phyloP scores from a whole-genome alignment of 2,113 vertebrate genomes.

The Paracanthobrama guichenoti region DNA sequence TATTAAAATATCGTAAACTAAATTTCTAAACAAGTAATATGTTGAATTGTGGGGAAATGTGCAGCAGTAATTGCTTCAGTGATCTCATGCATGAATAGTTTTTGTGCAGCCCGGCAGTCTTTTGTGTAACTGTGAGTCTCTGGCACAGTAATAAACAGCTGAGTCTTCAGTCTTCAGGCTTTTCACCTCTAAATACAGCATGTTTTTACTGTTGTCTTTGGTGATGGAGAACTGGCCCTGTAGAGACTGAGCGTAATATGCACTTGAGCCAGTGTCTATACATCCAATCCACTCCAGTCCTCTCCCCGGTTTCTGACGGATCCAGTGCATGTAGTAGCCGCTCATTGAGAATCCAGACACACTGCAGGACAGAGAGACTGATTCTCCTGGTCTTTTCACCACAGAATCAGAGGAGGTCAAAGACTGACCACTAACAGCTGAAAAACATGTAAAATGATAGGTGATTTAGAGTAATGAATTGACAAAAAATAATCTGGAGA shows the following conservation, averaged over 20 bases:
- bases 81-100: conserved; percentile 3
- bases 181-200: conserved; percentile 40
- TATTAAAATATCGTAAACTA: too few relatives aligned
- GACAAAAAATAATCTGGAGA: too few relatives aligned
- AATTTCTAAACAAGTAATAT: too few relatives aligned
- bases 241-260: not conserved
- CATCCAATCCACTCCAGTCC: conserved; percentile 16
- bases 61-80: too few relatives aligned
- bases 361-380: conserved; percentile 48
- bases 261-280: not conserved
- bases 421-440: not conserved
- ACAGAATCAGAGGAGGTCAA: conserved; percentile 41
- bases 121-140: conserved; percentile 6
- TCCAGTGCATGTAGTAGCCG: not conserved
- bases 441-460: not conserved
- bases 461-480: not conserved
- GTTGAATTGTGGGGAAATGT: too few relatives aligned
- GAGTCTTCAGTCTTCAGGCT: conserved; percentile 48
- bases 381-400: conserved; percentile 50
- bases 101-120: conserved; percentile 11
- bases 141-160: conserved; percentile 56
- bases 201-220: conserved; percentile 39
- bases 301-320: conserved; percentile 34
- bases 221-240: conserved; percentile 18
- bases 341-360: conserved; percentile 16